Conservation (phyloP, 1,140 invertebrate species). For the Leguminivora glycinivorella region DNA sequence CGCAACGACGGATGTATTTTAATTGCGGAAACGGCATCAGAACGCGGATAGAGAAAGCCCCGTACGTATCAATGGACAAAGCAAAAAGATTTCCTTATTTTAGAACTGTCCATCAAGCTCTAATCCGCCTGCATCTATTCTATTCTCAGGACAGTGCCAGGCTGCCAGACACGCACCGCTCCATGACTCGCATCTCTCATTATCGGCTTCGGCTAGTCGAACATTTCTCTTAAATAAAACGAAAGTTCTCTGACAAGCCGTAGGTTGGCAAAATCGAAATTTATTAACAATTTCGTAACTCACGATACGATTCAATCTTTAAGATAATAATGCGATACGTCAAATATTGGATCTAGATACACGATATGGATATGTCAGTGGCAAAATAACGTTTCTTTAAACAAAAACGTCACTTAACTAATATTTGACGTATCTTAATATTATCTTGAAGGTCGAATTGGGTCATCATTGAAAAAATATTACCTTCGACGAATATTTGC, state of each 20-base stretch:
- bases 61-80: slow-evolving; percentile 28
- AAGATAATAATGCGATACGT: too few species aligned
- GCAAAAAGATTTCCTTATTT: slow-evolving; percentile 37
- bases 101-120: slow-evolving; percentile 39
- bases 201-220: background rate
- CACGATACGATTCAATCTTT: too few species aligned
- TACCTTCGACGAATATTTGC: background rate
- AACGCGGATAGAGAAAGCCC: slow-evolving; percentile 17
- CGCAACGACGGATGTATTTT: slow-evolving; percentile 17
- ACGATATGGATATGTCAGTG: too few species aligned
- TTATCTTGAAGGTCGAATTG: too few species aligned
- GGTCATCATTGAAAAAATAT: slow-evolving; percentile 4
- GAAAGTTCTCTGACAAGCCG: slow-evolving; percentile 15
- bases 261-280: slow-evolving; percentile 1
- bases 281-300: slow-evolving; percentile 15
- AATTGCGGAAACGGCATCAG: slow-evolving; percentile 21
- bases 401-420: too few species aligned
- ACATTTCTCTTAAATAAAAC: slow-evolving; percentile 21
- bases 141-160: background rate
- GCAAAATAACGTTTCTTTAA: too few species aligned
- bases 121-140: slow-evolving; percentile 13
- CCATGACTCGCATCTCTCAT: slow-evolving; percentile 16
- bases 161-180: background rate
- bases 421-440: too few species aligned
- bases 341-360: too few species aligned